Conservation (phyloP, 2,888 invertebrate species). For the Sisyra terminalis region DNA sequence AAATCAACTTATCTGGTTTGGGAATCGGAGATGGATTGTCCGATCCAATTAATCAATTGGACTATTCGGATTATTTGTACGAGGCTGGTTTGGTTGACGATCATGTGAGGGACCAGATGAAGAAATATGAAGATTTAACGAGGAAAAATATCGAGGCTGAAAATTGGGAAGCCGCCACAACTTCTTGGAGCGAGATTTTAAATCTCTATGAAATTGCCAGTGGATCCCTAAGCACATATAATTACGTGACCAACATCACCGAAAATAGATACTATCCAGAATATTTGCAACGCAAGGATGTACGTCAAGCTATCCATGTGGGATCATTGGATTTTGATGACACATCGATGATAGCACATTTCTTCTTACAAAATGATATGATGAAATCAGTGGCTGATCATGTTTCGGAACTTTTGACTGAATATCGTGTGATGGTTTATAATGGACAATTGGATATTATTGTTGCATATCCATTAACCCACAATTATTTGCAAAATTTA, state of each 20-base stretch:
- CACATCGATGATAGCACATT: constrained; percentile 30
- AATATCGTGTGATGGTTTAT: constrained; percentile 40
- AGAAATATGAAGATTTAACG: constrained; percentile 30
- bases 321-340: constrained; percentile 37
- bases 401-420: constrained; percentile 28
- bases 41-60: constrained; percentile 52
- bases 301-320: constrained; percentile 40
- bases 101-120: constrained; percentile 38
- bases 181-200: constrained; percentile 15
- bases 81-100: constrained; percentile 48
- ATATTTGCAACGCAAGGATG: constrained; percentile 22
- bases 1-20: constrained; percentile 46
- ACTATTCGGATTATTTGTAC: constrained; percentile 56
- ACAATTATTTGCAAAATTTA: constrained; percentile 43
- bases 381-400: constrained; percentile 37
- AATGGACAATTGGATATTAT: constrained; percentile 51
- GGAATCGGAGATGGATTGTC: constrained; percentile 58
- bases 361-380: constrained; percentile 34
- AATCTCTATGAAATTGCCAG: constrained; percentile 48
- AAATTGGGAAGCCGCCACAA: constrained; percentile 19
- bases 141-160: constrained; percentile 11
- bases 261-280: constrained; percentile 17
- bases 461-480: constrained; percentile 39
- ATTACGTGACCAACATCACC: constrained; percentile 36
- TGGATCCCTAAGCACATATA: constrained; percentile 53